Base-by-base conservation (phyloP, 2,888 invertebrate species). In the Ctenicera cuprea region DNA sequence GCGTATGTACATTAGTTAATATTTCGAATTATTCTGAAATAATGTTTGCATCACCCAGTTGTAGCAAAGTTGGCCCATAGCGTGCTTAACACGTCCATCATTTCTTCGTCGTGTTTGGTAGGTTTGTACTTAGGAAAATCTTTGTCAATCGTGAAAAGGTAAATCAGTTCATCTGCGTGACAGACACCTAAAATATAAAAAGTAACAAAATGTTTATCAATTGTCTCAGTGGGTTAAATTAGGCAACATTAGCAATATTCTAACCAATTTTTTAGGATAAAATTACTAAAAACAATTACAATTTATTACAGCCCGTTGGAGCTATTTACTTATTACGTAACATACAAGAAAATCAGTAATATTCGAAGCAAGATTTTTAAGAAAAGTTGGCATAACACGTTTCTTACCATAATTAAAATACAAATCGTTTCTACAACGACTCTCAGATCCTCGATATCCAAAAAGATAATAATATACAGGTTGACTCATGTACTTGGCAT, bases 401-500 rank as follows among this genome's bases (percentile, higher is more conserved):
- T n/a, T n/a, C 81, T 83, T 85, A 91, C 92, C 94, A 79, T 92
- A 92, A 83, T 92, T 89, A 63, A 88, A 88, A 22, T 87, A 85
- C 0, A 88, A 85, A 65, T 91, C 93, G 0, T 93, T 94, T 84
- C 89, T 89, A 0, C 92, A 92, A 82, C 93, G 93, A 76, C 94
- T 94, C 45, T 90, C 89, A 4, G 89, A 88, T 0, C 93, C 93
- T 83, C 89, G 89, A 82, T 94, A 93, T 0, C 90, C 87, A 72
- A 94, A 90, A 61, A 92, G 88, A 82, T 94, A 94, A 48, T 92
- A 90, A 82, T 90, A 94, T 1, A 93, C 89, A 0, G 92, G 90
- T 22, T 37, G 12, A 0, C 87, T 87, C 43, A 48, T 30, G 11
- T 4, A 59, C 14, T 16, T n/a, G 1, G 43, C 11, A 18, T 50